Percentiles rank a stretch among this genome's conserved stretches.
These are phyloP conservation scores for Leptoteleia sp. DNA, from an alignment of 1,140 invertebrate genomes.

Conservation along the genomic window DNA sequence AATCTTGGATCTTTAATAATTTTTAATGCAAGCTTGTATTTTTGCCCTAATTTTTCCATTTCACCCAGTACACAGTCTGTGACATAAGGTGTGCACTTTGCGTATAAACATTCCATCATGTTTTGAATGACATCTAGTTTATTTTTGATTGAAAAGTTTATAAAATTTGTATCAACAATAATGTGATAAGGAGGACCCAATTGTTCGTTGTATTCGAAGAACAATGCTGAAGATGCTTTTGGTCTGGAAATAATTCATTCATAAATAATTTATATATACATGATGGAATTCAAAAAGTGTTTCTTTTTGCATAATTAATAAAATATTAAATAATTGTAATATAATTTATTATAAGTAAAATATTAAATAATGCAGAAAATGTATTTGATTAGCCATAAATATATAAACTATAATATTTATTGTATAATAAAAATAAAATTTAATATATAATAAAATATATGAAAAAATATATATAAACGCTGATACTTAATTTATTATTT, in stretches of 20 bases:
- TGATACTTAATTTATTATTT: too few species aligned
- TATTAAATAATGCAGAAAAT: too few species aligned
- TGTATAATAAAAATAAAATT: too few species aligned
- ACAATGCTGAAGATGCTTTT: constrained; percentile 94
- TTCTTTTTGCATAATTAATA: constrained; percentile 1
- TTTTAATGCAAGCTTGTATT: constrained; percentile 96
- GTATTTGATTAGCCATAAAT: too few species aligned
- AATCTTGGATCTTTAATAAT: constrained; percentile 98
- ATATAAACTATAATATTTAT: too few species aligned
- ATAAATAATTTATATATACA: neutral
- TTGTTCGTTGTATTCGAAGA: constrained; percentile 99
- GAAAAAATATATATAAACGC: too few species aligned
- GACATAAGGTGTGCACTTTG: constrained; percentile 99
- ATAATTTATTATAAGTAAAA: too few species aligned
- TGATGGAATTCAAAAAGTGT: too few species aligned
- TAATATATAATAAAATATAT: too few species aligned
- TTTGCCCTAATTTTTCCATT: constrained; percentile 97
- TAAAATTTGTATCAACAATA: constrained; percentile 98
- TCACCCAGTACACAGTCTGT: constrained; percentile 99
- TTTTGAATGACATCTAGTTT: constrained; percentile 98
- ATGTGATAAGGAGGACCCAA: constrained; percentile 98
- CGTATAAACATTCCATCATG: constrained; percentile 99
- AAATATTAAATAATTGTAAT: constrained; percentile 1
- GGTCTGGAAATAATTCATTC: constrained; percentile 80
- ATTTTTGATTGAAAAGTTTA: constrained; percentile 99